Evolutionary conservation across 2,888 invertebrate species (phyloP).

Genomic region (Ophioninae sp.): DNA sequence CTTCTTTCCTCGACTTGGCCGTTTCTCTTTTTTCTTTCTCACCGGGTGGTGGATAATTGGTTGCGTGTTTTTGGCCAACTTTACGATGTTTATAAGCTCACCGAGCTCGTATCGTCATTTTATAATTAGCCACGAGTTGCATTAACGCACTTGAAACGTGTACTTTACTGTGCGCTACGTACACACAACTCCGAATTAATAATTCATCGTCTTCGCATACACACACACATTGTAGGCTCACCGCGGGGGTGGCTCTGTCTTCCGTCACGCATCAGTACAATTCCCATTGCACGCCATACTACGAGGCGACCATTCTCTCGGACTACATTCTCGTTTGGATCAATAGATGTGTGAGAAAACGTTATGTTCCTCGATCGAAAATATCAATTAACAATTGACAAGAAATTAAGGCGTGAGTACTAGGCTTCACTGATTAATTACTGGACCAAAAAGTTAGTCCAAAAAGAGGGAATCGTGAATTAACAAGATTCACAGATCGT

Average conservation of each 20-base stretch:
- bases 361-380: conserved; percentile 63
- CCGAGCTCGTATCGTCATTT: conserved; percentile 72
- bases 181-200: conserved; percentile 21
- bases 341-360: conserved; percentile 47
- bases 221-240: neutral
- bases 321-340: conserved; percentile 45
- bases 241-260: conserved; percentile 53
- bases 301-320: conserved; percentile 35
- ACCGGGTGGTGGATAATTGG: conserved; percentile 73
- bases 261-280: conserved; percentile 36
- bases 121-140: conserved; percentile 72
- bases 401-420: conserved; percentile 27
- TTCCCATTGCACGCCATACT: conserved; percentile 32
- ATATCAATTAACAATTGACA: conserved; percentile 60
- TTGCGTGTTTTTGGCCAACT: conserved; percentile 74
- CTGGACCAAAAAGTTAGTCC: no score
- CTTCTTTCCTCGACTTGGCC: conserved; percentile 16
- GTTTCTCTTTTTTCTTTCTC: conserved; percentile 41
- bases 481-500: no score
- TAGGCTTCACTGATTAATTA: no score
- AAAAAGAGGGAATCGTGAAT: no score
- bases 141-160: conserved; percentile 51
- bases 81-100: conserved; percentile 73
- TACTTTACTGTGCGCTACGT: conserved; percentile 32
- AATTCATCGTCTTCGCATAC: conserved; percentile 2